phyloP scores from a whole-genome alignment of 1,140 invertebrate genomes.

The Halesus radiatus region DNA sequence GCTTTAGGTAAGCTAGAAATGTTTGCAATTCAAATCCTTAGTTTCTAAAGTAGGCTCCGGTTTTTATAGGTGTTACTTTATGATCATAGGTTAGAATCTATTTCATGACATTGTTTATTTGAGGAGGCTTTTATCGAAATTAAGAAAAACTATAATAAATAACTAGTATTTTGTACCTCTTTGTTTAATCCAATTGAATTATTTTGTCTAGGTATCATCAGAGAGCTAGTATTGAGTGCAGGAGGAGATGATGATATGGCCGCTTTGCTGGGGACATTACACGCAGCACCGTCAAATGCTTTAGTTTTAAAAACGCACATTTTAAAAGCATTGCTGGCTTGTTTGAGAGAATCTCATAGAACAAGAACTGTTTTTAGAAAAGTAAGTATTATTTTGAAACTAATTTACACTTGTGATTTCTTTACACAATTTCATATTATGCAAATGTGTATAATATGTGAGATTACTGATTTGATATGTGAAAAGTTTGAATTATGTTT shows the following conservation, averaged over 20 bases:
- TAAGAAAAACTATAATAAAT: too few relatives aligned
- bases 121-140: too few relatives aligned
- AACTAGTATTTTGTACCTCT: too few relatives aligned
- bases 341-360: constrained; percentile 94
- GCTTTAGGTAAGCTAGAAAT: constrained; percentile 74
- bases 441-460: too few relatives aligned
- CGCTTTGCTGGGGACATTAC: constrained; percentile 90
- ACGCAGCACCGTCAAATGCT: constrained; percentile 84
- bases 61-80: too few relatives aligned
- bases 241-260: constrained; percentile 97
- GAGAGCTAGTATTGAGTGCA: constrained; percentile 90
- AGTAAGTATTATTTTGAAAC: constrained; percentile 68
- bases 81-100: too few relatives aligned
- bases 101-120: too few relatives aligned
- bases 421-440: too few relatives aligned
- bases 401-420: not conserved
- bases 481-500: not conserved
- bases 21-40: too few relatives aligned
- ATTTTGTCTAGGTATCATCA: constrained; percentile 75
- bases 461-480: too few relatives aligned
- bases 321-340: constrained; percentile 88
- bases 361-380: constrained; percentile 97
- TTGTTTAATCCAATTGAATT: not conserved
- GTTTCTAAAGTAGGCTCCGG: too few relatives aligned
- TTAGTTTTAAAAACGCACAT: constrained; percentile 91